These are phyloP conservation scores for Choreutis nemorana DNA, from an alignment of 2,888 invertebrate species.

Conservation along the genomic window DNA sequence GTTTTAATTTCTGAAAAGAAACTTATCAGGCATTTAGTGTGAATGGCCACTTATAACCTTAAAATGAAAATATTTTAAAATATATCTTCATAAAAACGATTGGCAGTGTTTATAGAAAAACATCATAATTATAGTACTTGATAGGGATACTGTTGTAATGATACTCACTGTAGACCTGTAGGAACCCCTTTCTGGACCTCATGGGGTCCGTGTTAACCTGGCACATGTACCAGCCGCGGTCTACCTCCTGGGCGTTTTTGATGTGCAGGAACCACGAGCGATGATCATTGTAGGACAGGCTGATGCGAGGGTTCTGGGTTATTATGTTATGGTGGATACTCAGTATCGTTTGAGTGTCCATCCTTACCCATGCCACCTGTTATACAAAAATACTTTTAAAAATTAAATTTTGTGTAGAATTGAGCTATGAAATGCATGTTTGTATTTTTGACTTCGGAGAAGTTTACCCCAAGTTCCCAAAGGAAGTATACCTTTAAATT, in stretches of 20 bases:
- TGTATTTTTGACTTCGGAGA: too few species aligned
- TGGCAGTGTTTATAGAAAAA: too few species aligned
- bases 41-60: too few species aligned
- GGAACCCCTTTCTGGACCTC: conserved; percentile 86
- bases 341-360: conserved; percentile 91
- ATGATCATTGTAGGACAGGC: conserved; percentile 87
- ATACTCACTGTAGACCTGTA: conserved; percentile 88
- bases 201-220: conserved; percentile 94
- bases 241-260: conserved; percentile 85
- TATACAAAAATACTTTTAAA: conserved; percentile 1
- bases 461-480: too few species aligned
- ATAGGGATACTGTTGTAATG: neutral
- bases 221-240: conserved; percentile 93
- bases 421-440: too few species aligned
- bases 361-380: conserved; percentile 92
- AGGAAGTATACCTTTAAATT: too few species aligned
- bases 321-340: conserved; percentile 93
- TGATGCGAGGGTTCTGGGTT: conserved; percentile 88
- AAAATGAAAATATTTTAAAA: too few species aligned
- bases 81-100: too few species aligned
- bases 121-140: too few species aligned
- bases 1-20: too few species aligned
- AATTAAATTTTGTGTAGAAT: too few species aligned
- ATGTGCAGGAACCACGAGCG: conserved; percentile 92
- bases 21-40: too few species aligned